Base-by-base conservation (phyloP, 35 echinoderm and acorn worm genomes). In the Hemicentrotus pulcherrimus region DNA sequence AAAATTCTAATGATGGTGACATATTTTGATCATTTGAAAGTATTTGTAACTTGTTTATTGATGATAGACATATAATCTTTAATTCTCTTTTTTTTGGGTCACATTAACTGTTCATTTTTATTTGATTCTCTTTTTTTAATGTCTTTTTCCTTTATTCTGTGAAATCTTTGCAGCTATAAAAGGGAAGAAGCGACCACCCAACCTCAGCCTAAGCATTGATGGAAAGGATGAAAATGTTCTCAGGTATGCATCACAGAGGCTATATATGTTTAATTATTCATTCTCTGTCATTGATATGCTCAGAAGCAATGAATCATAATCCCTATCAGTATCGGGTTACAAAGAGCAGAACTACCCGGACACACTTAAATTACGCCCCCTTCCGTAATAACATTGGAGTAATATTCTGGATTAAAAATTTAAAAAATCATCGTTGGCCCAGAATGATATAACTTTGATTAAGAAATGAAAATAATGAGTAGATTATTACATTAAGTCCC, bases 171-270 rank as follows among this genome's bases (percentile, higher is more conserved):
- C 48, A 93, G 91, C 9, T 50, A 11, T 32, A 47, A 93, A 58
- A 58, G 46, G 46, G 46, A 93, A 93, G 46, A 93, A 48, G 30
- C 35, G 47, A 31, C 91, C 91, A 31, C 91, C 91, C 1, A 93
- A 93, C 48, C 91, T 93, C 48, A 93, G n/a, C 48, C 91, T 93
- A 11, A 46, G 32, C 45, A 28, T 47, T 14, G 91, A 93, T 58
- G 91, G 91, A 32, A 93, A 46, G 30, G 91, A 93, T 58, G 91
- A 93, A 93, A 58, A 31, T 52, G 91, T 93, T 31, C 48, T 93
- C 46, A 93, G 91, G 91, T 93, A 58, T 18, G 86, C 24, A 30
- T 30, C 9, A 33, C 32, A 86, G 32, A 86, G 86, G 22, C 14
- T 19, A 86, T 33, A 86, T 33, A 31, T 86, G 28, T 86, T 86